Base-by-base conservation (phyloP, 1,140 invertebrate species). In the Trichogramma pretiosum region DNA sequence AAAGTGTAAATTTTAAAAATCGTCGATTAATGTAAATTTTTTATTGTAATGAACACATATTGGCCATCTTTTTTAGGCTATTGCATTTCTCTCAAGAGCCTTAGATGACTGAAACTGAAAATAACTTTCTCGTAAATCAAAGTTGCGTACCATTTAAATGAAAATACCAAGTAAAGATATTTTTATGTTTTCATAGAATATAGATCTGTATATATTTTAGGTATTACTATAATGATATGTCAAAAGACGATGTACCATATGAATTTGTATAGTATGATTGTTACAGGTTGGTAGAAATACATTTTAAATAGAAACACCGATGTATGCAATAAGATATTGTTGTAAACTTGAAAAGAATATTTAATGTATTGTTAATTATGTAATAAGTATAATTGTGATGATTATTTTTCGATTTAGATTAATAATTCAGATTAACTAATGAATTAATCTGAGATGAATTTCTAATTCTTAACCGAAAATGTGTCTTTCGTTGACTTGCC, bases 161-260 rank as follows among this genome's bases (percentile, higher is more conserved):
- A n/a, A n/a, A n/a, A n/a, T n/a, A n/a, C n/a, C n/a, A n/a, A n/a
- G n/a, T n/a, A n/a, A n/a, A n/a, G n/a, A 42, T 37, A 50, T 45
- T 50, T 18, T 45, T 50, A 16, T 44, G n/a, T 45, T 30, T 42
- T 5, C 24, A 28, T 16, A 37, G 16, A n/a, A 34, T 45, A 11
- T 11, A 46, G 28, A 50, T 50, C 19, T 50, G 36, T 50, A 50
- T 30, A 50, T 50, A 50, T 45, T 46, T 49, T 49, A 44, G 33
- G 28, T 8, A 17, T 23, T 30, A 11, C 32, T 49, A 42, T 48
- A 42, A 45, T 40, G 36, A 49, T 30, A 48, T 14, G 3, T 41
- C 40, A 48, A 34, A 14, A 41, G 28, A 28, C 18, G 18, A 44
- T 38, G 16, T 43, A 19, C 28, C 37, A 19, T 11, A 28, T 28